These are phyloP conservation scores for Drosophila rubida DNA, from an alignment of 2,888 invertebrate species.

Conservation along the genomic window DNA sequence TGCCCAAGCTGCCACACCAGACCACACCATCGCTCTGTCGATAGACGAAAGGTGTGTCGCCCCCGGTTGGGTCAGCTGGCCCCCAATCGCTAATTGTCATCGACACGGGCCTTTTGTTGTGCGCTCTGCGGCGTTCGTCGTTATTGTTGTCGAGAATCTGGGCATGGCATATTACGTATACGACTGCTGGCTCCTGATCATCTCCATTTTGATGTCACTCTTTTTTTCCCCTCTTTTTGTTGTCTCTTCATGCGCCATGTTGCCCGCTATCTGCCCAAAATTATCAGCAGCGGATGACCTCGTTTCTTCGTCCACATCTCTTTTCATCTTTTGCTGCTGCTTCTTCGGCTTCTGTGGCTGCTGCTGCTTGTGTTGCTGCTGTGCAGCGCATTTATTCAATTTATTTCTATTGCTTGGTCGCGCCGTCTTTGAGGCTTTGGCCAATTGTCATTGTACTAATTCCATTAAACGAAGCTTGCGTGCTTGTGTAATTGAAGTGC, in stretches of 20 bases:
- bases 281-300: conserved; percentile 70
- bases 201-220: conserved; percentile 47
- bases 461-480: conserved; percentile 74
- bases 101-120: conserved; percentile 74
- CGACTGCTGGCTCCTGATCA: conserved; percentile 40
- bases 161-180: conserved; percentile 52
- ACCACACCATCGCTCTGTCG: conserved; percentile 11
- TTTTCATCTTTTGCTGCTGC: conserved; percentile 24
- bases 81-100: conserved; percentile 79
- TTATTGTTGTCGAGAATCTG: too few species aligned
- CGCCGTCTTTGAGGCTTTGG: conserved; percentile 73
- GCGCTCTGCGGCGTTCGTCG: conserved; percentile 23
- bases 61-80: conserved; percentile 46
- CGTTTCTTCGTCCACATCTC: conserved; percentile 43
- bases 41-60: conserved; percentile 56
- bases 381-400: conserved; percentile 75
- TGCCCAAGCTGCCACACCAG: conserved; percentile 37
- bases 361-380: conserved; percentile 46
- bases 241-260: conserved; percentile 29
- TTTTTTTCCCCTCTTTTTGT: not conserved
- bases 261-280: conserved; percentile 74
- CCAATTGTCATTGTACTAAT: conserved; percentile 80
- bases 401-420: conserved; percentile 72
- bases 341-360: conserved; percentile 9
- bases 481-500: conserved; percentile 76